Evolutionary conservation across 2,888 invertebrate genomes (phyloP).

Genomic region (Diadegma fenestrale): DNA sequence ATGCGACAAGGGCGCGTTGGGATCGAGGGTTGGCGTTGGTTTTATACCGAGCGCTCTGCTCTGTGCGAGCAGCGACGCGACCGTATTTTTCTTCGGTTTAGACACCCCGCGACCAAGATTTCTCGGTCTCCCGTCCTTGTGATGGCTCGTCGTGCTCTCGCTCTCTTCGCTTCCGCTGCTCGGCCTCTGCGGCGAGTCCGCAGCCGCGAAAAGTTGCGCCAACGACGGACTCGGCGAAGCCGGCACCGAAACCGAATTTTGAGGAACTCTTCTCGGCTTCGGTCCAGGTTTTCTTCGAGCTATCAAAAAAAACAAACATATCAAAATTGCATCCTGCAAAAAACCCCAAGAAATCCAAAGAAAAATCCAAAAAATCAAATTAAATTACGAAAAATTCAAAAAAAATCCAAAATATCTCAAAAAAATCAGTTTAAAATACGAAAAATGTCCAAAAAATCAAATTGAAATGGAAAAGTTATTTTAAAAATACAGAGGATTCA

Average conservation of each 20-base stretch:
- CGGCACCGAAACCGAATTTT: constrained; percentile 86
- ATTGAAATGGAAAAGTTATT: constrained; percentile 22
- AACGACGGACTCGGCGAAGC: constrained; percentile 86
- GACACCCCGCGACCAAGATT: constrained; percentile 95
- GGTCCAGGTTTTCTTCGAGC: constrained; percentile 92
- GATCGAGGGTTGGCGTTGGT: constrained; percentile 88
- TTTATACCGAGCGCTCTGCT: constrained; percentile 93
- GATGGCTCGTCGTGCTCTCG: constrained; percentile 85
- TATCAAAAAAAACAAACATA: constrained; percentile 75
- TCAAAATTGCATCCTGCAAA: neutral
- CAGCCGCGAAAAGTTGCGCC: constrained; percentile 87
- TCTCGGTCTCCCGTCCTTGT: constrained; percentile 92
- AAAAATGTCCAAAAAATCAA: constrained; percentile 3
- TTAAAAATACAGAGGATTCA: too few species aligned
- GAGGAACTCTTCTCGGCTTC: constrained; percentile 88
- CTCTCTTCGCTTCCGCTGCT: constrained; percentile 88
- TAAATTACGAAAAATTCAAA: constrained; percentile 14
- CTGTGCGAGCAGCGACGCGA: constrained; percentile 94
- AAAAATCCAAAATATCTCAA: too few species aligned
- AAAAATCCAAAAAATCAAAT: neutral
- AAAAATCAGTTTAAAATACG: constrained; percentile 1
- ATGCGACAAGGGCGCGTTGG: constrained; percentile 86
- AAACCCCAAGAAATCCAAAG: neutral
- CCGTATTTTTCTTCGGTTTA: constrained; percentile 97
- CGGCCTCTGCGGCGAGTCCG: constrained; percentile 87